Conservation (phyloP, 2,888 invertebrate genomes). For the Psylliodes chrysocephalus region DNA sequence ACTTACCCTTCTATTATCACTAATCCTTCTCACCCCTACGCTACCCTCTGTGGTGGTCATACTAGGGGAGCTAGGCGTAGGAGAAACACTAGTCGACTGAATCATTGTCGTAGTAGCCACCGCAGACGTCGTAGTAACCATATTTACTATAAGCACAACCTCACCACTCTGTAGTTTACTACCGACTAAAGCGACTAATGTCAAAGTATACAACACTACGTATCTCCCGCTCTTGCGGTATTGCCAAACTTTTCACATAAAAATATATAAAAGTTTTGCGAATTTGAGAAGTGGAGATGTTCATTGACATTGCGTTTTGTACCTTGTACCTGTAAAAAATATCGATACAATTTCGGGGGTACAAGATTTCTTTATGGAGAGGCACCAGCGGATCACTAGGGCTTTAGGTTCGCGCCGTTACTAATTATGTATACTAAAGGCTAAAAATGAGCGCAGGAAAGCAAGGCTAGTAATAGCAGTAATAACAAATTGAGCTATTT, state of each 20-base stretch:
- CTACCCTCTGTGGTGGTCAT: slow-evolving; percentile 25
- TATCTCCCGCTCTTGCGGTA: slow-evolving; percentile 30
- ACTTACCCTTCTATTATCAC: slow-evolving; percentile 57
- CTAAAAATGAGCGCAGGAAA: no score
- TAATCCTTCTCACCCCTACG: slow-evolving; percentile 45
- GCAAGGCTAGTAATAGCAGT: no score
- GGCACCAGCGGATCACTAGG: no score
- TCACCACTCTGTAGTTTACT: slow-evolving; percentile 2
- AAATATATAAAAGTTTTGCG: no score
- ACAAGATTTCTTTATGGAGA: no score
- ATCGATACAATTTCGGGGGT: no score
- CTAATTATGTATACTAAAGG: no score
- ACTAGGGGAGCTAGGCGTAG: slow-evolving; percentile 28
- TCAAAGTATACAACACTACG: slow-evolving; percentile 8
- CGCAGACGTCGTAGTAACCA: slow-evolving; percentile 42
- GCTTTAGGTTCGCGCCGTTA: no score
- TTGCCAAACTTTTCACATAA: slow-evolving; percentile 29
- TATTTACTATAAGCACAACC: slow-evolving; percentile 26
- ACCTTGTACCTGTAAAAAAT: no score
- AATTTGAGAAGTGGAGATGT: no score
- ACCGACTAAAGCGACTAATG: slow-evolving; percentile 25
- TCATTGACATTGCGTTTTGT: background rate
- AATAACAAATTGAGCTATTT: no score
- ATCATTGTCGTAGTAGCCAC: slow-evolving; percentile 38
- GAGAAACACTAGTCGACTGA: slow-evolving; percentile 35